Conservation (phyloP, 2,888 invertebrate species). For the Latrodectus elegans region DNA sequence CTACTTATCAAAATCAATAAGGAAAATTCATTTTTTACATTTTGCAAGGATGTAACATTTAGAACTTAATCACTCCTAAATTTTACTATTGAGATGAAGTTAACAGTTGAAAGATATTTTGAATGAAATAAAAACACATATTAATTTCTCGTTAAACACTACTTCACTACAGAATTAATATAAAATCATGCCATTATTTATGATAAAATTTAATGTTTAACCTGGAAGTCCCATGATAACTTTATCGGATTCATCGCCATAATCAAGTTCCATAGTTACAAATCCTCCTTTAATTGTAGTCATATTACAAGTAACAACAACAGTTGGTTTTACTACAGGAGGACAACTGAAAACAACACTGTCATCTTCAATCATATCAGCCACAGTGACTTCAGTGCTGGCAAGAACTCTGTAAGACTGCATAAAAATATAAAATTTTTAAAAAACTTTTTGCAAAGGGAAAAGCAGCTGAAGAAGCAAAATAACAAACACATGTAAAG, state of each 20-base stretch:
- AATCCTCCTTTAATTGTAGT: conserved; percentile 72
- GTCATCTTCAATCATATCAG: conserved; percentile 71
- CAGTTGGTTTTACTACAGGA: conserved; percentile 72
- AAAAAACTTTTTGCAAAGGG: too few relatives aligned
- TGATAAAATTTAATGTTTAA: conserved; percentile 15
- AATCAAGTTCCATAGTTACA: conserved; percentile 71
- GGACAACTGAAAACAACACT: conserved; percentile 73
- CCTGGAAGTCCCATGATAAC: conserved; percentile 70
- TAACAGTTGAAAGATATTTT: too few relatives aligned
- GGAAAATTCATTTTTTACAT: too few relatives aligned
- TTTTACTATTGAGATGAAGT: too few relatives aligned
- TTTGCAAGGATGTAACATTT: too few relatives aligned
- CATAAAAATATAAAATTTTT: not conserved
- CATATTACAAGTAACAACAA: conserved; percentile 72
- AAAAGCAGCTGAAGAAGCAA: not conserved
- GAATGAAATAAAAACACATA: too few relatives aligned
- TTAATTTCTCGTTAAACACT: too few relatives aligned
- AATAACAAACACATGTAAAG: not conserved
- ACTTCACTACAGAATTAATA: too few relatives aligned
- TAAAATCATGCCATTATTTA: not conserved
- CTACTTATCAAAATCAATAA: too few relatives aligned
- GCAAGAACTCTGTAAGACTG: conserved; percentile 70
- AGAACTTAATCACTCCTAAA: too few relatives aligned
- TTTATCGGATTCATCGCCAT: conserved; percentile 70
- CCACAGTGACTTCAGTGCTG: conserved; percentile 72